Base-by-base conservation (phyloP, 1,140 invertebrate species). In the Daktulosphaira vitifoliae region DNA sequence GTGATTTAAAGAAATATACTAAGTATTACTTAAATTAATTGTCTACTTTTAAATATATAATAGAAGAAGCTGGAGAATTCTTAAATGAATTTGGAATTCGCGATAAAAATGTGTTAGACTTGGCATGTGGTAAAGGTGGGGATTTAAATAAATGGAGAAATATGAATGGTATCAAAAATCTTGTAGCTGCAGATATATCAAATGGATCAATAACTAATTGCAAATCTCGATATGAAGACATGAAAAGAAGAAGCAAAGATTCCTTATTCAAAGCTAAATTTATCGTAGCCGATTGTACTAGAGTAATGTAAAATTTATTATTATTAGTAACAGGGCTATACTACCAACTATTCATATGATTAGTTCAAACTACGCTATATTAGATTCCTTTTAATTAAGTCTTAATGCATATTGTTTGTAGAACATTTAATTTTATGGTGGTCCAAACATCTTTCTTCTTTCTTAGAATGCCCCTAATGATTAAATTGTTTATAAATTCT, bases 171-270 rank as follows among this genome's bases (percentile, higher is more conserved):
- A 88, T 96, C 38, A 78, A 81, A 7, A 86, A 93, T 77, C 76
- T 98, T n/a, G 86, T 98, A 50, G 96, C 92, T 79, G 86, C 87
- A 46, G 96, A 99, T 76, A 94, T 99, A 70, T 96, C 96, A 11
- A 85, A 84, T 51, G 84, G 90, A 0, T 96, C 93, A 8, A 81
- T 99, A 11, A 82, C 94, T 69, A 92, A 99, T 71, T 93, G 87
- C 72, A 76, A 85, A 71, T 75, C 75, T 16, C 78, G 88, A 3
- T 89, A 87, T 71, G 76, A 82, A 42, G 81, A 85, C 25, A 78
- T 85, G 69, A 72, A 73, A 73, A 69, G 70, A 67, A 74, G 68
- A 71, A 71, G 71, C 73, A 71, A 69, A 26, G 49, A 67, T 20
- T 44, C 56, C 22, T 69, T 81, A 6, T 98, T 89, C 73, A 77